Evolutionary conservation across 2,113 vertebrate species (phyloP).

Genomic region (Aythya baeri): DNA sequence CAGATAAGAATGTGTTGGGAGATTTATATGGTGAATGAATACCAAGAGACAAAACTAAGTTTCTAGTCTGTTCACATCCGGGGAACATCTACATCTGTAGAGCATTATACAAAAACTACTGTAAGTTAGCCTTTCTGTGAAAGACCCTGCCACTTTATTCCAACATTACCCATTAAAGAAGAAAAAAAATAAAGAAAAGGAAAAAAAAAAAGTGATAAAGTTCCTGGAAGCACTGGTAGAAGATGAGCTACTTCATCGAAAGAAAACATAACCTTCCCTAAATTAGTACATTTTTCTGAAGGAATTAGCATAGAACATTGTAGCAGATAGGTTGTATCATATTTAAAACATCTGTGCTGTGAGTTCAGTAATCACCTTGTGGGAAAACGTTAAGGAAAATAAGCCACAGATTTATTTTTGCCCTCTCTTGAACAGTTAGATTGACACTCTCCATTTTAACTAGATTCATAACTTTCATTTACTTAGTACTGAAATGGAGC

Average conservation of each 20-base stretch:
- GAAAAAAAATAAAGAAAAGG: background rate
- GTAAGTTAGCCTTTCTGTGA: slow-evolving; percentile 61
- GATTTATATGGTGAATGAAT: slow-evolving; percentile 83
- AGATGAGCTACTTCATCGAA: slow-evolving; percentile 35
- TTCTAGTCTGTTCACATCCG: slow-evolving; percentile 78
- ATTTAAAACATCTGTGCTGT: slow-evolving; percentile 69
- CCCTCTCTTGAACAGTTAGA: slow-evolving; percentile 25
- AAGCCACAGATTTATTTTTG: slow-evolving; percentile 56
- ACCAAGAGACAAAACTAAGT: slow-evolving; percentile 78
- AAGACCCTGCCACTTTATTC: slow-evolving; percentile 53
- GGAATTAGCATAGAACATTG: background rate
- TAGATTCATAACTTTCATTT: slow-evolving; percentile 44
- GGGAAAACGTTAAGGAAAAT: slow-evolving; percentile 66
- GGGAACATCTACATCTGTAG: slow-evolving; percentile 71
- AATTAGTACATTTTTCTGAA: slow-evolving; percentile 34
- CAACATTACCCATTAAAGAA: slow-evolving; percentile 50
- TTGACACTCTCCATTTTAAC: slow-evolving; percentile 40
- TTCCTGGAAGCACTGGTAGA: background rate
- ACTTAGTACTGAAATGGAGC: slow-evolving; percentile 12
- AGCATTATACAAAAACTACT: slow-evolving; percentile 70
- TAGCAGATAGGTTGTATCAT: slow-evolving; percentile 45
- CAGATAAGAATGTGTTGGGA: slow-evolving; percentile 81
- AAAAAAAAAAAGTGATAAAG: background rate
- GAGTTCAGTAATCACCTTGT: slow-evolving; percentile 52
- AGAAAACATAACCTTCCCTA: slow-evolving; percentile 37